These are phyloP conservation scores for Xerus rutilus DNA, from an alignment of 2,797 vertebrate species.

Conservation along the genomic window DNA sequence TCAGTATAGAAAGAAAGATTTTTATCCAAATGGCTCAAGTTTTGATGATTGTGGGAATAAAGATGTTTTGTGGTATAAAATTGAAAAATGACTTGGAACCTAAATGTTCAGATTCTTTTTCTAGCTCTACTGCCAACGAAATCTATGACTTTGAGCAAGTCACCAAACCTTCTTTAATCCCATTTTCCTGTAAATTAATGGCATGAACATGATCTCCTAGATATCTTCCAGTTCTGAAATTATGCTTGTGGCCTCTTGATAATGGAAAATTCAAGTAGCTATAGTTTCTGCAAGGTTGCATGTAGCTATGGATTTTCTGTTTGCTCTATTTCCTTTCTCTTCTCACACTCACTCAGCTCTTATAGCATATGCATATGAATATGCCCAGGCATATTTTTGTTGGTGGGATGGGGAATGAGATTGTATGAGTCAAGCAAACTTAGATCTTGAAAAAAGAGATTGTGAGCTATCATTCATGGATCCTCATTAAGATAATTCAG, in stretches of 20 bases:
- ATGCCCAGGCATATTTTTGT: background rate
- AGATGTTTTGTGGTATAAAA: conserved; percentile 1
- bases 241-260: background rate
- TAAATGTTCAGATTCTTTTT: conserved; percentile 5
- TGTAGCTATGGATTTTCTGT: background rate
- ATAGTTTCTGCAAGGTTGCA: background rate
- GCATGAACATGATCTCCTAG: background rate
- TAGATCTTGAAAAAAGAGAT: conserved; percentile 25
- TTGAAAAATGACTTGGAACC: conserved; percentile 5
- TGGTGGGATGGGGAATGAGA: background rate
- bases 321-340: background rate
- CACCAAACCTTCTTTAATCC: background rate
- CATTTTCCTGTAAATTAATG: background rate
- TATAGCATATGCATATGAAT: background rate
- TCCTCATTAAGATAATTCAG: conserved; percentile 5
- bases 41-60: conserved; percentile 16
- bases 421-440: background rate
- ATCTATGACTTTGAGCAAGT: background rate
- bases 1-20: conserved; percentile 9
- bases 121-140: background rate
- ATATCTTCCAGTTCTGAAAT: conserved; percentile 18
- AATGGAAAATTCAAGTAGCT: background rate
- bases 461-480: conserved; percentile 5
- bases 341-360: background rate
- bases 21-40: conserved; percentile 2